Percentiles rank a stretch among this genome's conserved stretches.
Evolutionary conservation across 2,113 vertebrate species (phyloP).

Genomic region (Eurypyga helias): DNA sequence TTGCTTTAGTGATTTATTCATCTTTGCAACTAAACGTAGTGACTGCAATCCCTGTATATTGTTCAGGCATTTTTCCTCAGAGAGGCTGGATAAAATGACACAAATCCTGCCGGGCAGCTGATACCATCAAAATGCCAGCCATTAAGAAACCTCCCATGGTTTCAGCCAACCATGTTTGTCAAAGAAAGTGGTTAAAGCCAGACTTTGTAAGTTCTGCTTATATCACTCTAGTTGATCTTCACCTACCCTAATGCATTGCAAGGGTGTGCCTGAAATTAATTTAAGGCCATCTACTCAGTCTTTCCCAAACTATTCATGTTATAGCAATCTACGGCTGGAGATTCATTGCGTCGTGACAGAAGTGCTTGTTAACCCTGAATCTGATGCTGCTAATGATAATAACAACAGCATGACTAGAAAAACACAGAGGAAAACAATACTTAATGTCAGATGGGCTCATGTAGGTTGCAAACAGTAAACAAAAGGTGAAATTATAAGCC

Average conservation of each 20-base stretch:
- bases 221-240: background rate
- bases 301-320: constrained; percentile 47
- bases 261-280: constrained; percentile 41
- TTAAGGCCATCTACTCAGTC: background rate
- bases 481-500: constrained; percentile 7
- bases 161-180: constrained; percentile 3
- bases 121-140: background rate
- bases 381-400: background rate
- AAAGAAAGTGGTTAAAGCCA: background rate
- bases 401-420: background rate
- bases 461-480: constrained; percentile 10
- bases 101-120: background rate
- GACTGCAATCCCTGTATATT: background rate
- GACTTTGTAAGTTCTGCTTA: background rate
- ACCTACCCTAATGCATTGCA: background rate
- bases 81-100: background rate
- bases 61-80: background rate
- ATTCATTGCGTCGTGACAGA: background rate
- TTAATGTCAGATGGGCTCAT: constrained; percentile 9
- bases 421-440: constrained; percentile 11
- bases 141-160: background rate
- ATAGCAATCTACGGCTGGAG: constrained; percentile 1
- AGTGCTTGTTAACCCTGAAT: background rate
- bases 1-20: background rate
- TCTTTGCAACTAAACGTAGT: background rate